Percentiles rank a stretch among this genome's conserved stretches.
phyloP scores from a whole-genome alignment of 2,888 invertebrate genomes.

The Drosophila austrosaltans region DNA sequence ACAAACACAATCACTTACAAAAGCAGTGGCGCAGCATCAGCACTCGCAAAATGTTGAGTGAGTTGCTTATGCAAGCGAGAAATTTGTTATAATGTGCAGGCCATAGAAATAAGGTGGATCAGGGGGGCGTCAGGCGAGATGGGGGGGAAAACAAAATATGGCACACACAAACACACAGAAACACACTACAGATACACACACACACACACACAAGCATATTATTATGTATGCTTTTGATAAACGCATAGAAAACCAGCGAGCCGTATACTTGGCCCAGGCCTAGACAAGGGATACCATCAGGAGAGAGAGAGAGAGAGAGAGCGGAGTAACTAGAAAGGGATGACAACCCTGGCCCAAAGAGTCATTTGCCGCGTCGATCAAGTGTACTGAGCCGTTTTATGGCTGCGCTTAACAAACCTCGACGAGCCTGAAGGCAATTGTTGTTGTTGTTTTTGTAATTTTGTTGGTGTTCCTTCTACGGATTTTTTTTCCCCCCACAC shows the following conservation, averaged over 20 bases:
- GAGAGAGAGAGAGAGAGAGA: background rate
- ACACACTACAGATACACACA: slow-evolving; percentile 17
- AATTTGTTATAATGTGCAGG: slow-evolving; percentile 78
- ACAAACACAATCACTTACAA: slow-evolving; percentile 29
- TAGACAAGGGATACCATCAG: slow-evolving; percentile 15
- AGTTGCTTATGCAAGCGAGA: slow-evolving; percentile 78
- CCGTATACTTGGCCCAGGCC: slow-evolving; percentile 67
- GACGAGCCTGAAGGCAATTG: slow-evolving; percentile 53
- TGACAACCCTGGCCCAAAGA: slow-evolving; percentile 54
- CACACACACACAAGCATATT: slow-evolving; percentile 31
- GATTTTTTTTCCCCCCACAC: slow-evolving; percentile 25
- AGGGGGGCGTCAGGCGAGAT: background rate
- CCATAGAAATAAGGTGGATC: slow-evolving; percentile 52
- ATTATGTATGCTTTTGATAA: slow-evolving; percentile 75
- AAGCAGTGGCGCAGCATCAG: slow-evolving; percentile 12
- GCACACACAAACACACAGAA: slow-evolving; percentile 33
- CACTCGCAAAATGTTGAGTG: slow-evolving; percentile 41
- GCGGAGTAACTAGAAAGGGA: slow-evolving; percentile 25
- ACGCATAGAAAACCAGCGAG: slow-evolving; percentile 76
- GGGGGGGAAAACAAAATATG: slow-evolving; percentile 24
- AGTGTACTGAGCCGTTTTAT: slow-evolving; percentile 79
- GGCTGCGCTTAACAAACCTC: slow-evolving; percentile 76
- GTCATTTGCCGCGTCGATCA: slow-evolving; percentile 77
- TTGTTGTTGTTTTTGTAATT: slow-evolving; percentile 39
- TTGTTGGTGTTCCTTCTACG: background rate